These are phyloP conservation scores for Ridgeia piscesae DNA, from an alignment of 1,140 invertebrate genomes.

Conservation along the genomic window DNA sequence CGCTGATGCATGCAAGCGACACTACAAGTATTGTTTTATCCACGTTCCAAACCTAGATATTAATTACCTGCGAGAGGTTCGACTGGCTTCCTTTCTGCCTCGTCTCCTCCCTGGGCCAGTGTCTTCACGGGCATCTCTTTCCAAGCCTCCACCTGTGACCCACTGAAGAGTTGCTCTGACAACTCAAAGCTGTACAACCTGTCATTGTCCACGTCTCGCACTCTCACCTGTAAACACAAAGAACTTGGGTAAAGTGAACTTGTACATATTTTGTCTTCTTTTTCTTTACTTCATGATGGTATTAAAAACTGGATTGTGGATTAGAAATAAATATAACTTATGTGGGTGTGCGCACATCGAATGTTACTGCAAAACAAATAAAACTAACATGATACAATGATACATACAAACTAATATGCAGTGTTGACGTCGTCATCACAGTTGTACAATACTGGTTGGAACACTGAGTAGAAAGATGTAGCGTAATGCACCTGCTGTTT, in stretches of 20 bases:
- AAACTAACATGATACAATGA: too few species aligned
- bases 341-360: too few species aligned
- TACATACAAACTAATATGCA: too few species aligned
- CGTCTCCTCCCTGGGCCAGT: not conserved
- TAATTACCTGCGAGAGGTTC: not conserved
- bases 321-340: too few species aligned
- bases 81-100: slow-evolving; percentile 10
- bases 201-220: not conserved
- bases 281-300: too few species aligned
- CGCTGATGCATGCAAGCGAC: too few species aligned
- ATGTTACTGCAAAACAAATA: too few species aligned
- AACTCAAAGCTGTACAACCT: slow-evolving; percentile 14
- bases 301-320: too few species aligned
- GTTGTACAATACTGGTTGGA: too few species aligned
- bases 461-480: too few species aligned
- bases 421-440: too few species aligned
- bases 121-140: slow-evolving; percentile 11
- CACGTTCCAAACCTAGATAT: not conserved
- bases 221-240: slow-evolving; percentile 5
- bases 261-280: not conserved
- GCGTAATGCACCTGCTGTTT: too few species aligned
- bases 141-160: not conserved
- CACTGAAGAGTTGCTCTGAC: not conserved
- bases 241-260: not conserved
- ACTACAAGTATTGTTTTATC: not conserved